Conservation (phyloP, 2,113 vertebrate genomes). For the Oryzias woworae region DNA sequence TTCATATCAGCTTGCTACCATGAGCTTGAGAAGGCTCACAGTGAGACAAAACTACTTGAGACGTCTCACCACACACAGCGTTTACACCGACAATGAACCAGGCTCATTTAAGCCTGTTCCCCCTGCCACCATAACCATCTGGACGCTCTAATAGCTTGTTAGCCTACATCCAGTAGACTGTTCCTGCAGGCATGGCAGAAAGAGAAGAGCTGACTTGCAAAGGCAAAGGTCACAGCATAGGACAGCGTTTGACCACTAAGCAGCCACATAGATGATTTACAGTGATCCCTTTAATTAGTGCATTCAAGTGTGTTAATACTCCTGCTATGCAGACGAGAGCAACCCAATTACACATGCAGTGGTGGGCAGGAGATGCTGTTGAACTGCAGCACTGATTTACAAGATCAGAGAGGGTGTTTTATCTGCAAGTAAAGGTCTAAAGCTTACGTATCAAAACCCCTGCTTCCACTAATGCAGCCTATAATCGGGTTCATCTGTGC, state of each 20-base stretch:
- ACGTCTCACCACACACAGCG: slow-evolving; percentile 51
- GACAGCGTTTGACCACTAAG: slow-evolving; percentile 31
- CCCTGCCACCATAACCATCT: slow-evolving; percentile 47
- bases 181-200: slow-evolving; percentile 25
- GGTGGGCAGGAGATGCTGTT: slow-evolving; percentile 32
- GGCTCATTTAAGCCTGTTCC: slow-evolving; percentile 37
- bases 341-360: slow-evolving; percentile 44
- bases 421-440: slow-evolving; percentile 31
- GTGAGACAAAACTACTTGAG: slow-evolving; percentile 48
- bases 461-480: slow-evolving; percentile 21
- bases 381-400: slow-evolving; percentile 43
- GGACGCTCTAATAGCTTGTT: slow-evolving; percentile 57
- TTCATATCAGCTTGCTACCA: slow-evolving; percentile 52
- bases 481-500: slow-evolving; percentile 25
- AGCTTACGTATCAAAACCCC: slow-evolving; percentile 45
- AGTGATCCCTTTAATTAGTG: slow-evolving; percentile 70
- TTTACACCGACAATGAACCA: slow-evolving; percentile 39
- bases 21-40: slow-evolving; percentile 48
- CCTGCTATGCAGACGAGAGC: slow-evolving; percentile 32
- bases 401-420: slow-evolving; percentile 9
- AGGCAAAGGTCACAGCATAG: slow-evolving; percentile 56
- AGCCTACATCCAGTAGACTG: slow-evolving; percentile 43
- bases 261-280: slow-evolving; percentile 56
- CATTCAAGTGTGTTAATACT: slow-evolving; percentile 55
- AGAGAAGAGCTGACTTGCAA: slow-evolving; percentile 44